Evolutionary conservation across 2,888 invertebrate genomes (phyloP), one percentile per base, ranked within the genome.

Genomic region (Dicyrtoma fusca): DNA sequence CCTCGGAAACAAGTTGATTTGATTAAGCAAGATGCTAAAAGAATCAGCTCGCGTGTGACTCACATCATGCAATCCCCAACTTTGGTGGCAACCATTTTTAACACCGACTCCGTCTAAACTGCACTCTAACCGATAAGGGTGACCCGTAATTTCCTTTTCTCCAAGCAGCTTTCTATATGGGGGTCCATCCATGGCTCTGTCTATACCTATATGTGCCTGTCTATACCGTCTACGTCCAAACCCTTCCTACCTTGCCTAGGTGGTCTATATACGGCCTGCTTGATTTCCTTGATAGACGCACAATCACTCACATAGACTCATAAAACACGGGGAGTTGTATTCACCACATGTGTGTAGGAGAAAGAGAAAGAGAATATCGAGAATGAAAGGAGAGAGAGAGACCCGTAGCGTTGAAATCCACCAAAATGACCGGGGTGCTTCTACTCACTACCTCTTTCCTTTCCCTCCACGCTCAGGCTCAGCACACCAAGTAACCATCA

Each of bases 31-130:
- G 79, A 79, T 78, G 78, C 75, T 74, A 78, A 78, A 76, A 78
- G 77, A 77, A 75, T 76, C 79, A 77, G 79, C 76, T 79, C 72
- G 79, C 79, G 79, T 79, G 79, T 78, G 78, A 78, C 72, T 76
- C 65, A 51, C 65, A 47, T 75, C 78, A 78, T 79, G 76, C 78
- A 76, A 77, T 76, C 79, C 71, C 75, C 75, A 73, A 76, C 78
- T 79, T 76, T 75, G 75, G 77, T 76, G 76, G 77, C 75, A 74
- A 75, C 75, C 61, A 65, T 70, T 76, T 75, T 75, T 77, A 74
- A 78, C 77, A 79, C 77, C 69, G 75, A 45, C 55, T 66, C 45
- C 62, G 34, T 42, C 19, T 10, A 23, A 21, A 19, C 23, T 45
- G 45, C 45, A 63, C 42, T 34, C 34, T 59, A 76, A 25, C 68